phyloP scores from a whole-genome alignment of 2,888 invertebrate species.

The Volucella bombylans region DNA sequence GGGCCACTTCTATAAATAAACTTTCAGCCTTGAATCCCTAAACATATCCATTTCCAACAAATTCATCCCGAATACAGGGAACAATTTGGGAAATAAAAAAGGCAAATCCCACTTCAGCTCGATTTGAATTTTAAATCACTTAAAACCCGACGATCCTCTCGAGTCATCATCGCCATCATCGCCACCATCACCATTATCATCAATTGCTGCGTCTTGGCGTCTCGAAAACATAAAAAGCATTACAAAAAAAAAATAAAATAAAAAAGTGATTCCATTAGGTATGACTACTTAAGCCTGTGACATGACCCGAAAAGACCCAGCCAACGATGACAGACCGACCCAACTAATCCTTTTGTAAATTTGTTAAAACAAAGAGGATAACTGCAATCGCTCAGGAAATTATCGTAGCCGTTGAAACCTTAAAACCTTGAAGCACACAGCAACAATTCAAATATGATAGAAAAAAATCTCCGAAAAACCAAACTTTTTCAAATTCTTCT shows the following conservation, averaged over 20 bases:
- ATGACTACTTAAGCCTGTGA: slow-evolving; percentile 74
- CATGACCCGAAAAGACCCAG: slow-evolving; percentile 51
- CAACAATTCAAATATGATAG: slow-evolving; percentile 34
- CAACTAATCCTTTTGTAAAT: slow-evolving; percentile 82
- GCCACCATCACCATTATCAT: slow-evolving; percentile 51
- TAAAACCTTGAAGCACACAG: slow-evolving; percentile 14
- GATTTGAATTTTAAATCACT: slow-evolving; percentile 33
- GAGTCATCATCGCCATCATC: slow-evolving; percentile 57
- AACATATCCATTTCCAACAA: no score
- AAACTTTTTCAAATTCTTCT: slow-evolving; percentile 19
- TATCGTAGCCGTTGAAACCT: slow-evolving; percentile 26
- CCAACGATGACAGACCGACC: slow-evolving; percentile 75
- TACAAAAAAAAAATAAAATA: slow-evolving; percentile 68
- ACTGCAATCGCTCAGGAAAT: slow-evolving; percentile 54
- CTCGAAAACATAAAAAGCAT: slow-evolving; percentile 62
- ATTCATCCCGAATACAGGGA: not conserved
- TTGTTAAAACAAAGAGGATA: slow-evolving; percentile 75
- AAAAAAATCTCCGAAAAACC: slow-evolving; percentile 17
- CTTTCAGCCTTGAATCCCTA: no score
- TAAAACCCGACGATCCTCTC: slow-evolving; percentile 41
- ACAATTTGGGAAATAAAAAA: not conserved
- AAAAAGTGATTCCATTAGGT: slow-evolving; percentile 76
- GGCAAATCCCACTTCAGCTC: slow-evolving; percentile 2
- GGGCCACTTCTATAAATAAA: no score
- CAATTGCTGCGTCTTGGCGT: slow-evolving; percentile 42